These are phyloP conservation scores for Sylvietta virens DNA, from an alignment of 2,113 vertebrate species.

Conservation along the genomic window DNA sequence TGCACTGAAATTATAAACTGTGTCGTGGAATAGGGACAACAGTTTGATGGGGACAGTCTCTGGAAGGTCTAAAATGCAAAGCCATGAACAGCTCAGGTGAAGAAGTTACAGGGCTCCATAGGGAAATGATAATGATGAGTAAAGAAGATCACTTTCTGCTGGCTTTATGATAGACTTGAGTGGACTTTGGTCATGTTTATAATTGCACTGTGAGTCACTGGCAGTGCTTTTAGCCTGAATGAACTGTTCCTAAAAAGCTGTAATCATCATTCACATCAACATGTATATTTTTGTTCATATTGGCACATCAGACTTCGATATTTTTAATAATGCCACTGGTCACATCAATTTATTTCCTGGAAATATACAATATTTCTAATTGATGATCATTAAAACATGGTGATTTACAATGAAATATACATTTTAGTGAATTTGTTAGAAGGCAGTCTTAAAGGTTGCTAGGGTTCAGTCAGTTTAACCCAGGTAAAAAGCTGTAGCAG, in stretches of 20 bases:
- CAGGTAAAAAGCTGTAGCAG: not conserved
- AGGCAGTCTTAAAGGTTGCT: not conserved
- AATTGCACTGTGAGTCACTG: accelerated
- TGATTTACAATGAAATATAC: not conserved
- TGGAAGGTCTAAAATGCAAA: not conserved
- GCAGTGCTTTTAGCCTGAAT: not conserved
- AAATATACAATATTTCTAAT: not conserved
- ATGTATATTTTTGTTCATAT: not conserved
- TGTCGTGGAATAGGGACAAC: not conserved
- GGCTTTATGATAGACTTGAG: not conserved
- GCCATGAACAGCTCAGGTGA: not conserved
- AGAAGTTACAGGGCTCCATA: not conserved
- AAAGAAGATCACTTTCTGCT: not conserved
- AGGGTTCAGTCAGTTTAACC: not conserved
- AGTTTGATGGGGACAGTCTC: not conserved
- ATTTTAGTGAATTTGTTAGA: not conserved
- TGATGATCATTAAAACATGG: not conserved
- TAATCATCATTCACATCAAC: not conserved
- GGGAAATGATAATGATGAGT: not conserved
- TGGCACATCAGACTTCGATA: not conserved
- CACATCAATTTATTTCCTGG: not conserved
- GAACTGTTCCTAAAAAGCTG: not conserved
- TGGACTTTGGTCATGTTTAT: not conserved
- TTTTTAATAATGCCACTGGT: not conserved
- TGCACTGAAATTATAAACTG: not conserved